phyloP scores from a whole-genome alignment of 2,888 invertebrate species.

The Dasypogon diadema region DNA sequence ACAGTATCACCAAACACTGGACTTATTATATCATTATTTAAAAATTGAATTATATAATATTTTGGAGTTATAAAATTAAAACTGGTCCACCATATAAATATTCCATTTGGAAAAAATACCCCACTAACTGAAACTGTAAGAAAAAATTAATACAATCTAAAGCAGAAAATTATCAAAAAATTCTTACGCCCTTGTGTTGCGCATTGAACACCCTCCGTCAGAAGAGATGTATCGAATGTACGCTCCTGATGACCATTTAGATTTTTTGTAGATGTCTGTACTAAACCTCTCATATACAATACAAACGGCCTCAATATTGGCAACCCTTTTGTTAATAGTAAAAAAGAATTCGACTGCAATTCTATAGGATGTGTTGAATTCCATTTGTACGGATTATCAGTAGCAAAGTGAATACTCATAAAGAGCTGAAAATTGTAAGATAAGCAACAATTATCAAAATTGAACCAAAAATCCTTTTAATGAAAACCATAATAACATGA shows the following conservation, averaged over 20 bases:
- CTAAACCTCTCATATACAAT: slow-evolving; percentile 64
- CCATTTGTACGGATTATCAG: slow-evolving; percentile 66
- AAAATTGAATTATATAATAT: slow-evolving; percentile 57
- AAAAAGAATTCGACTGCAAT: slow-evolving; percentile 64
- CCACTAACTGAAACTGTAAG: slow-evolving; percentile 55
- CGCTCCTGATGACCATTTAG: slow-evolving; percentile 21
- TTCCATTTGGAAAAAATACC: slow-evolving; percentile 54
- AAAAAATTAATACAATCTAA: slow-evolving; percentile 9
- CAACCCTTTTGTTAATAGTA: slow-evolving; percentile 64
- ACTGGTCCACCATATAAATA: slow-evolving; percentile 58
- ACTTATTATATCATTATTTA: slow-evolving; percentile 51
- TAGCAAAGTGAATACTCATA: slow-evolving; percentile 65
- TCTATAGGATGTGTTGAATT: slow-evolving; percentile 62
- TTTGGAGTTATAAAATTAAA: slow-evolving; percentile 49
- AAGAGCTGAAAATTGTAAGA: slow-evolving; percentile 57
- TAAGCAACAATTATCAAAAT: not conserved
- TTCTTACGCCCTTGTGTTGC: slow-evolving; percentile 68
- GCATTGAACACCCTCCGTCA: slow-evolving; percentile 65
- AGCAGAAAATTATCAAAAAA: not conserved
- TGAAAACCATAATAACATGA: not conserved
- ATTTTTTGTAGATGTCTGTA: slow-evolving; percentile 61
- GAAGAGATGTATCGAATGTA: slow-evolving; percentile 59
- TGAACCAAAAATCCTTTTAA: too few species aligned
- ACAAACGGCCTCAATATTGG: slow-evolving; percentile 65
- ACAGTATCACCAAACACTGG: slow-evolving; percentile 54